Base-by-base conservation (phyloP, 2,888 invertebrate genomes). In the Lepetodrilus schrolli region DNA sequence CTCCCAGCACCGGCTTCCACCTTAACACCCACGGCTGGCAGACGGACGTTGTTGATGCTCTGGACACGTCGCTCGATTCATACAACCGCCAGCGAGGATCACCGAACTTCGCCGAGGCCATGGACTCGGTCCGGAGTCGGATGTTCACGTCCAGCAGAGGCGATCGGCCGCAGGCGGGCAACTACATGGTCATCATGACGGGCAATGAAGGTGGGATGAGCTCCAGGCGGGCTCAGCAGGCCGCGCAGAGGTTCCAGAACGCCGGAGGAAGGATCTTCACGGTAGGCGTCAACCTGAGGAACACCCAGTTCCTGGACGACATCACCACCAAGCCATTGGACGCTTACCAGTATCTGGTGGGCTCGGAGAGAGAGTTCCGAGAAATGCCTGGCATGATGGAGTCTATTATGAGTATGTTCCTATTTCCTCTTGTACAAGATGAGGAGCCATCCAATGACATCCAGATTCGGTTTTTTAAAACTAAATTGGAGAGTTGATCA, bases 101-200 rank as follows among this genome's bases (percentile, higher is more conserved):
- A 50, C 86, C 86, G 8, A 84, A 87, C 76, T 87, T 85, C 7
- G 85, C 84, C 4, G 65, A 75, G 5, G 87, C 87, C 1, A 78
- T 88, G n/a, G 80, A 85, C 37, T 72, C 76, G 65, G 83, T 81
- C 5, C 74, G 84, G 2, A 78, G 71, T 2, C 69, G 71, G 17
- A 85, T 85, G 82, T 87, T 86, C 73, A 79, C 77, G 4, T 71
- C 75, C 1, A 37, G 66, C 10, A 77, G 78, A 21, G 88, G 88
- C 4, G 88, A 88, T 76, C 51, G 86, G 4, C 76, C 78, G 4
- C 80, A 74, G 65, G 84, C 84, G 23, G 80, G 81, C 30, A 87
- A 87, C 73, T 80, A 83, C 51, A 79, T 84, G 37, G 75, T 88
- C 23, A 51, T 86, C 23, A 73, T 88, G 49, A 87, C 87, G 5